phyloP scores from a whole-genome alignment of 2,888 invertebrate species.

The Cephus sareptanus region DNA sequence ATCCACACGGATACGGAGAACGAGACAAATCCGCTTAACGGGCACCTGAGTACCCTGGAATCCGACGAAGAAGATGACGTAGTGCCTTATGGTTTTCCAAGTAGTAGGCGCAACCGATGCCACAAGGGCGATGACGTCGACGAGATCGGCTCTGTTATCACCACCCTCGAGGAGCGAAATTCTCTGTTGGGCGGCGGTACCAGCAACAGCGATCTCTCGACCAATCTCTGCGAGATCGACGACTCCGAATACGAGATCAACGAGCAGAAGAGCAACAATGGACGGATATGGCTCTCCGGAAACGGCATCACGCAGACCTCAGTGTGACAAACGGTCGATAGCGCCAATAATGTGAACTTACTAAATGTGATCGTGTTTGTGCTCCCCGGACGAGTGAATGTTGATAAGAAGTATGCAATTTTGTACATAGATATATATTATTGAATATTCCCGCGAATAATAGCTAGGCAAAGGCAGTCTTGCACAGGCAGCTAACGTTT shows the following conservation, averaged over 20 bases:
- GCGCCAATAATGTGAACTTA: constrained; percentile 20
- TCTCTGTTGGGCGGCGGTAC: constrained; percentile 78
- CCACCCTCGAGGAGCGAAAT: constrained; percentile 79
- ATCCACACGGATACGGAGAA: constrained; percentile 76
- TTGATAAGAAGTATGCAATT: constrained; percentile 49
- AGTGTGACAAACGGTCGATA: constrained; percentile 58
- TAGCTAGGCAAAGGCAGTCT: constrained; percentile 40
- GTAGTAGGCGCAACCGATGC: constrained; percentile 64
- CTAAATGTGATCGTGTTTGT: constrained; percentile 36
- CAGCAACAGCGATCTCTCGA: constrained; percentile 88
- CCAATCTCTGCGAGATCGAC: constrained; percentile 92
- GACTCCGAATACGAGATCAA: constrained; percentile 81
- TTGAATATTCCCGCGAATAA: constrained; percentile 12
- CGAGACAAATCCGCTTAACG: constrained; percentile 64
- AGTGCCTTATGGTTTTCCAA: constrained; percentile 69
- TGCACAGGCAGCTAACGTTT: constrained; percentile 54
- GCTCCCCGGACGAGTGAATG: constrained; percentile 31
- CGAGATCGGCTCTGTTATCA: constrained; percentile 77
- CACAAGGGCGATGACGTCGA: constrained; percentile 67
- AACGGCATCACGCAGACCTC: constrained; percentile 65
- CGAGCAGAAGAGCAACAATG: constrained; percentile 61
- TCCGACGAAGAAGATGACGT: constrained; percentile 65
- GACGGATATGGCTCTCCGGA: constrained; percentile 60
- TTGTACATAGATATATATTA: constrained; percentile 53
- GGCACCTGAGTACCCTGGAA: constrained; percentile 59